Base-by-base conservation (phyloP, 2,888 invertebrate species). In the Cyaniris semiargus region DNA sequence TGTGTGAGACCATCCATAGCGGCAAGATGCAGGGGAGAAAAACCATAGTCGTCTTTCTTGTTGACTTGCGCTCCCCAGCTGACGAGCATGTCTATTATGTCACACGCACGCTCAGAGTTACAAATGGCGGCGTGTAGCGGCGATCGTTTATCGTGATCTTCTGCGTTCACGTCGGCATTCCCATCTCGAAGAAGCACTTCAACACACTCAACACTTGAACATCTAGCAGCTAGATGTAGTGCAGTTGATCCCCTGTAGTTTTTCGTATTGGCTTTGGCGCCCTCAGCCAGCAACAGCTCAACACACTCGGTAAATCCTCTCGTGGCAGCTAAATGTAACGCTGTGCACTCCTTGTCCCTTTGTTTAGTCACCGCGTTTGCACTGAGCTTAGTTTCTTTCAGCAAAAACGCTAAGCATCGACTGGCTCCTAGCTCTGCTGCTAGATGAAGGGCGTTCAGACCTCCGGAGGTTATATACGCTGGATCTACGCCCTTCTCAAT, bases 251-350 rank as follows among this genome's bases (percentile, higher is more conserved):
- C 97, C 82, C 97, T 95, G 84, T 96, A 96, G 86, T 97, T 97
- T 81, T 95, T 95, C 7, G 95, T 91, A 82, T 96, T 96, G 0
- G 96, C 95, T 87, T 97, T 96, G 0, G 98, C 98, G 0, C 96
- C 96, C 83, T 96, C 96, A 8, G 96, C 95, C 78, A 98, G 85
- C 60, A 98, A 86, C n/a, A 97, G 88, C 82, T 96, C 96, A 0
- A 98, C 95, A 84, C 97, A 97, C 80, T 98, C 97, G 6, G 96
- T 95, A 85, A 97, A 97, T 10, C 98, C 98, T 84, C 97, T 96
- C 84, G 98, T 97, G 1, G 98, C 97, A 0, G 98, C 98, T 81
- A 98, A 91, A 92, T 98, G 98, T 81, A 97, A 86, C 0, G 97
- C 96, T 0, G 97, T 97, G 76, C 96, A 96, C 81, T 96, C 96